Base-by-base conservation (phyloP, 2,113 vertebrate genomes). In the Delphinapterus leucas region DNA sequence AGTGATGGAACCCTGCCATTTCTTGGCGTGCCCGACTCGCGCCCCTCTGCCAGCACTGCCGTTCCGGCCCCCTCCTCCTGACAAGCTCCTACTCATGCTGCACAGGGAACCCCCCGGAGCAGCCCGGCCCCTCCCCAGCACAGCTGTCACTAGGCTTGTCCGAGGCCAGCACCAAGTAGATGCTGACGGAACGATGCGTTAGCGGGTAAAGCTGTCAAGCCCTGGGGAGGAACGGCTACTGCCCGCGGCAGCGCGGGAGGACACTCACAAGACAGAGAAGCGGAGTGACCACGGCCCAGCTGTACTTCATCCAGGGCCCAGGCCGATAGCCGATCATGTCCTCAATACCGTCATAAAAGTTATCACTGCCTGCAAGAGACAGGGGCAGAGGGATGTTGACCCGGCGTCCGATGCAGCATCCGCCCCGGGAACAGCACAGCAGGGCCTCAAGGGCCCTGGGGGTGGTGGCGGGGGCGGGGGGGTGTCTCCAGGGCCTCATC, bases 291-390 rank as follows among this genome's bases (percentile, higher is more conserved):
- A 99, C 91, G 97, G 99, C 99, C 99, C 99, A 99, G 99, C 99
- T 99, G 99, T 99, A 99, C 98, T 99, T 99, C 99, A 99, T 99
- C 99, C 99, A 99, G 31, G 99, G 97, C 97, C 99, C 99, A 89
- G 99, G 99, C 99, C 99, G 99, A 98, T 99, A 99, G 98, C 99
- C 99, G 95, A 99, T 99, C 99, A 99, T 99, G 97, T 99, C 99
- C 98, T 99, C 99, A 97, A 99, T 99, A 97, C 99, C 99, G 94
- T 99, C 99, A 95, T 99, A 99, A 98, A 99, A 99, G 98, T 99
- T 99, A 99, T 99, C 99, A 98, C 99, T 99, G 98, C 99, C 99
- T 99, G 88, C 2, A 71, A 89, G 1, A 61, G 79, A 90, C 13
- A 41, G 81, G 76, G 76, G 31, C 0, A 15, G 28, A 18, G 0